Conservation (phyloP, 2,113 vertebrate genomes). For the Lutjanus erythropterus region DNA sequence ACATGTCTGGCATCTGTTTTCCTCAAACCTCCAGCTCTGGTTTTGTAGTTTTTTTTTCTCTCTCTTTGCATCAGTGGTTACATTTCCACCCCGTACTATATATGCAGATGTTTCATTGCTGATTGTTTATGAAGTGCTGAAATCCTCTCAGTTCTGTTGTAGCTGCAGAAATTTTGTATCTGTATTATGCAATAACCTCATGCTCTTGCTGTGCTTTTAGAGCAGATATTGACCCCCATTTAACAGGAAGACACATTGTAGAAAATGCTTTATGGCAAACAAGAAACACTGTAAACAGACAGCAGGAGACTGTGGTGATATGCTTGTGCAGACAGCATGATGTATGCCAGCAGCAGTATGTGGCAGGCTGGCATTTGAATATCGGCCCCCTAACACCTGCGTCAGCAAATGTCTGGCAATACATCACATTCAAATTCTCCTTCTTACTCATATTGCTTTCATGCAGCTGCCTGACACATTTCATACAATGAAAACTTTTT, state of each 20-base stretch:
- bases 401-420: constrained; percentile 69
- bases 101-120: constrained; percentile 55
- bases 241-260: background rate
- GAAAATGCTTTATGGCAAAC: constrained; percentile 11
- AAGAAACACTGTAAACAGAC: constrained; percentile 1
- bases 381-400: constrained; percentile 56
- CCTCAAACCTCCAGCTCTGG: constrained; percentile 53
- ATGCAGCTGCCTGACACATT: constrained; percentile 23
- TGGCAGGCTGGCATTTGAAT: constrained; percentile 67
- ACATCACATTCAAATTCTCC: constrained; percentile 54
- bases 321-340: constrained; percentile 11
- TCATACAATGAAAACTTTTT: constrained; percentile 24
- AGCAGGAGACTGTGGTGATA: background rate
- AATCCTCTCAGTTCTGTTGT: background rate
- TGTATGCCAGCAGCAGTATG: constrained; percentile 30
- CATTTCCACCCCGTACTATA: constrained; percentile 15
- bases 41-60: constrained; percentile 19
- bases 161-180: background rate
- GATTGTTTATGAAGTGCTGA: constrained; percentile 44
- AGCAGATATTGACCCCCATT: constrained; percentile 12
- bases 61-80: constrained; percentile 9
- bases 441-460: constrained; percentile 18
- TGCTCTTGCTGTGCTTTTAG: background rate
- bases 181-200: background rate
- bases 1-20: constrained; percentile 64